Percentiles rank a stretch among this genome's conserved stretches.
phyloP scores from a whole-genome alignment of 2,888 invertebrate species.

The Agonopterix alstromeriana region DNA sequence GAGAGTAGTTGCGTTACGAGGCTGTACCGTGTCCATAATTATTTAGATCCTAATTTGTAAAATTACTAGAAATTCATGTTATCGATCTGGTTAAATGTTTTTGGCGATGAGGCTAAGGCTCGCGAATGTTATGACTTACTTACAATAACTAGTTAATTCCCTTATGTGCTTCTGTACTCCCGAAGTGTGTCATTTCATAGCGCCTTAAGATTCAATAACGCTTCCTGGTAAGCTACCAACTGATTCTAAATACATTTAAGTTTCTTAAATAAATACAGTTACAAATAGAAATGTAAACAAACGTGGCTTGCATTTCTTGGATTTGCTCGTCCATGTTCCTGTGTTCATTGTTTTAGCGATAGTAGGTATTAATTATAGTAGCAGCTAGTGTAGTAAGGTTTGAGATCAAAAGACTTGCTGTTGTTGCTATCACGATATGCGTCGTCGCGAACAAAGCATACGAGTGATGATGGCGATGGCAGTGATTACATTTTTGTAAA shows the following conservation, averaged over 20 bases:
- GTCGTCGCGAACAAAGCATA: neutral
- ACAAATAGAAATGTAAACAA: neutral
- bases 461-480: conserved; percentile 26
- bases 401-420: conserved; percentile 28
- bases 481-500: conserved; percentile 23
- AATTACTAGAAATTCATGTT: too few species aligned
- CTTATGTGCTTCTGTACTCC: too few species aligned
- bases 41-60: neutral
- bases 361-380: conserved; percentile 26
- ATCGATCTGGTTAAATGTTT: too few species aligned
- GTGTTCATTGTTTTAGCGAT: conserved; percentile 59
- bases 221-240: too few species aligned
- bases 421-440: conserved; percentile 26
- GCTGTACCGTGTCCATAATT: conserved; percentile 1
- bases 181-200: too few species aligned
- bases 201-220: too few species aligned
- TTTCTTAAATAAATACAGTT: too few species aligned
- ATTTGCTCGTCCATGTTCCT: conserved; percentile 52
- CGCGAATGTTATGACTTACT: too few species aligned
- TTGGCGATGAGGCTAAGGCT: too few species aligned
- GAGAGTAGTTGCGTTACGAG: neutral
- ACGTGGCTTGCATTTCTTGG: conserved; percentile 43
- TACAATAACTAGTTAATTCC: too few species aligned
- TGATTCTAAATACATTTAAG: too few species aligned
- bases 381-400: conserved; percentile 29